Evolutionary conservation across 2,113 vertebrate genomes (phyloP).

Genomic region (Pampusana beccarii): DNA sequence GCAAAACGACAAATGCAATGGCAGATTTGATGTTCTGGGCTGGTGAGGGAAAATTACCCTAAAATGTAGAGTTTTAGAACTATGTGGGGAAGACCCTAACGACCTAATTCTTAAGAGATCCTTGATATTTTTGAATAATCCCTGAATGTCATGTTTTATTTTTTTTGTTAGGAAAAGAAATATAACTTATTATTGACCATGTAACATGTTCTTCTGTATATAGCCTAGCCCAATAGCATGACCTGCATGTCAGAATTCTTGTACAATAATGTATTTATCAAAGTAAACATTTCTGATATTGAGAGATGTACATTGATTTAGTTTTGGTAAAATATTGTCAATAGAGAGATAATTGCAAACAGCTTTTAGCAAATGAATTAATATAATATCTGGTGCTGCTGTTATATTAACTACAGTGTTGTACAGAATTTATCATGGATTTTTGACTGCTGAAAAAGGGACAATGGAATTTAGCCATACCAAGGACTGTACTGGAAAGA

Average conservation of each 20-base stretch:
- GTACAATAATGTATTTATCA: conserved; percentile 75
- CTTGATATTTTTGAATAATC: conserved; percentile 72
- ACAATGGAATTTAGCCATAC: conserved; percentile 82
- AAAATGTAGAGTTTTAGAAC: conserved; percentile 26
- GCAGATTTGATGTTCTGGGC: conserved; percentile 57
- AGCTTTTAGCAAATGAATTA: conserved; percentile 81
- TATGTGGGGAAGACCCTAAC: background rate
- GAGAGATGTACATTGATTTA: conserved; percentile 82
- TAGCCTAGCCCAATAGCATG: conserved; percentile 74
- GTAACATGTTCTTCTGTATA: conserved; percentile 67
- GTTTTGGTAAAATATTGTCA: conserved; percentile 78
- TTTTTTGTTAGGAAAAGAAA: conserved; percentile 58
- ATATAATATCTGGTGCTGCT: conserved; percentile 84
- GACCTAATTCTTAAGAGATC: conserved; percentile 31
- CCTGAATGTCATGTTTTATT: conserved; percentile 62
- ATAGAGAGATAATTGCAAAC: conserved; percentile 75
- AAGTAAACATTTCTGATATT: conserved; percentile 79
- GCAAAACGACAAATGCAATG: conserved; percentile 51
- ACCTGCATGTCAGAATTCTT: conserved; percentile 79
- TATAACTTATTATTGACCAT: conserved; percentile 50
- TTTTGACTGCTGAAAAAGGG: conserved; percentile 83
- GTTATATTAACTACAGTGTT: conserved; percentile 85
- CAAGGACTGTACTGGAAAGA: conserved; percentile 80
- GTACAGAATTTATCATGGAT: conserved; percentile 84
- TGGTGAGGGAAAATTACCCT: conserved; percentile 49